A percentile compares a stretch with the other conserved stretches of the same genome.
phyloP scores from a whole-genome alignment of 2,797 vertebrate species.

The Lophura swinhoii region DNA sequence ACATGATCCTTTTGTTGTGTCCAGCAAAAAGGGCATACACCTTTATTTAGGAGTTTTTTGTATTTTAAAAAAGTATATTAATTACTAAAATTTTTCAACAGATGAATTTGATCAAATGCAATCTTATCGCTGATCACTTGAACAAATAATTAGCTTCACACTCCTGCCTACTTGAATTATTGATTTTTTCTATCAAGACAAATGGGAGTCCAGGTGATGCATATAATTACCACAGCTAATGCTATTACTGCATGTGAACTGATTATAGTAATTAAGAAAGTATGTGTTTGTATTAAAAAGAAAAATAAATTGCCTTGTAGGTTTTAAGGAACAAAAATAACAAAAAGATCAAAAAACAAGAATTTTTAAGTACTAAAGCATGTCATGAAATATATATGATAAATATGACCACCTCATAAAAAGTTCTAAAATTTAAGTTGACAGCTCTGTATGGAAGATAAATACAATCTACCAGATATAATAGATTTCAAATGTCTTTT shows the following conservation, averaged over 20 bases:
- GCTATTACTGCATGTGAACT: conserved; percentile 71
- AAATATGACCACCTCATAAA: not conserved
- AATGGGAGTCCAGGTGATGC: conserved; percentile 71
- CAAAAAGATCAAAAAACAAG: not conserved
- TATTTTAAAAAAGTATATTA: conserved; percentile 56
- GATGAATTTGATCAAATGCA: conserved; percentile 74
- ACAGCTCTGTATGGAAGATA: not conserved
- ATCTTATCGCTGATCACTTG: conserved; percentile 72
- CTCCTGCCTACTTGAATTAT: conserved; percentile 72
- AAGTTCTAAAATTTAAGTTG: not conserved
- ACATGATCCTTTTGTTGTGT: not conserved
- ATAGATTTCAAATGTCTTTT: not conserved
- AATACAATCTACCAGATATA: not conserved
- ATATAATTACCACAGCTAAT: conserved; percentile 76
- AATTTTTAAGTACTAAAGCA: not conserved
- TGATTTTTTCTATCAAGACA: conserved; percentile 75
- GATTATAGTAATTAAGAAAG: conserved; percentile 74
- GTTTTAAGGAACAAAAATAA: conserved; percentile 18
- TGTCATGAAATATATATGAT: not conserved
- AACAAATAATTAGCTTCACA: conserved; percentile 69
- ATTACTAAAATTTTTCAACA: conserved; percentile 47
- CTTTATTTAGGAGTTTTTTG: conserved; percentile 36
- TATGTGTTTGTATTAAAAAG: conserved; percentile 63
- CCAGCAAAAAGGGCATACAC: not conserved
- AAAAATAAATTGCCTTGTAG: conserved; percentile 43